Evolutionary conservation across 1,140 invertebrate species (phyloP), one percentile per base, ranked within the genome.

Genomic region (Apis florea): DNA sequence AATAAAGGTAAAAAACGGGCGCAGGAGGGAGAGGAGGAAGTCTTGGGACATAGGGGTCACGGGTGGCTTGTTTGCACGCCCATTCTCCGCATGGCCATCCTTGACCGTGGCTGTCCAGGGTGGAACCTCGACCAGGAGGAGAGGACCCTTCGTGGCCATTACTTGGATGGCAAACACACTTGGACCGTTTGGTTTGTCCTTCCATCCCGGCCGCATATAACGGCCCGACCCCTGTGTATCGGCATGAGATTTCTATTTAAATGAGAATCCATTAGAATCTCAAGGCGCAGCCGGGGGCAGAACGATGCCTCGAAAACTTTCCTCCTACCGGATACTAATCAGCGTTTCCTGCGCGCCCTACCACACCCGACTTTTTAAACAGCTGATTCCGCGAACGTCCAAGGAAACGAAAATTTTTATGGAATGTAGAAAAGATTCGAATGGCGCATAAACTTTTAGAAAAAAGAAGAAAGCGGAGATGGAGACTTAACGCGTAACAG

Each of bases 201-300:
- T 87, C 85, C 83, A 85, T 79, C 75, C 66, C 77, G 82, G 88
- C 47, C 82, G 71, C 87, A 85, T 89, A 80, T 88, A 85, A 82
- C 84, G 74, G 87, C 80, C 83, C 77, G 69, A 72, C 83, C 89
- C 85, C 85, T 88, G 69, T 92, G 90, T 93, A 93, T 94, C 91
- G 91, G 88, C 90, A 92, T 90, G 90, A 94, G 93, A 94, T 93
- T 93, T 93, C 92, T 93, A 93, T 93, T 94, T 93, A 94, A 94
- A 94, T 94, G 92, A 94, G 92, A 89, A 86, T 90, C 92, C 92
- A 93, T 94, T 93, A 93, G 84, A 89, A 88, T 88, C 86, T 89
- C 73, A 78, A 88, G 82, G 64, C 79, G 77, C 69, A 77, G 4
- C 74, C 51, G 76, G 15, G 71, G 13, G 83, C 70, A 68, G 75